Percentiles rank a stretch among this genome's conserved stretches.
Evolutionary conservation across 2,888 invertebrate genomes (phyloP).

Genomic region (Epirrita christyi): DNA sequence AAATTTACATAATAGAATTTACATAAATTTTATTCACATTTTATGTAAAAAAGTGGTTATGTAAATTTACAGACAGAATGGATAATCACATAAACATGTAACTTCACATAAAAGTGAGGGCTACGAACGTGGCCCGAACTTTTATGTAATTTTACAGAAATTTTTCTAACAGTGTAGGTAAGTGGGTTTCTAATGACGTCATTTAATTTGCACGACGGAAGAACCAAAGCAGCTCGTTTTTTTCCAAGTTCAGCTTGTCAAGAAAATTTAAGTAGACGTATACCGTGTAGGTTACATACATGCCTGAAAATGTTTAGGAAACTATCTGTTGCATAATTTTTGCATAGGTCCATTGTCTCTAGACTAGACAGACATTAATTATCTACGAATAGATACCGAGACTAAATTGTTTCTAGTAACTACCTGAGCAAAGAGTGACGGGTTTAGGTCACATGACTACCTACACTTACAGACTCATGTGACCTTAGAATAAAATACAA

Average conservation of each 20-base stretch:
- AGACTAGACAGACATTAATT: background rate
- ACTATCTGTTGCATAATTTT: too few species aligned
- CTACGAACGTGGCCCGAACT: too few species aligned
- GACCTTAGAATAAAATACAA: conserved; percentile 41
- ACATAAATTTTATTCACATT: too few species aligned
- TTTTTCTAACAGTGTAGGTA: too few species aligned
- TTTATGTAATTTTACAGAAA: too few species aligned
- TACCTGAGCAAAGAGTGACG: conserved; percentile 43
- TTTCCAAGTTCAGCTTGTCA: background rate
- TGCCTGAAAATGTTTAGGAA: too few species aligned
- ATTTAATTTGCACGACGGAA: conserved; percentile 16
- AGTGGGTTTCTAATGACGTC: conserved; percentile 25
- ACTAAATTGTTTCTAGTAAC: conserved; percentile 9
- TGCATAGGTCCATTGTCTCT: too few species aligned
- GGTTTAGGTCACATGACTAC: conserved; percentile 61
- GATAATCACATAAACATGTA: too few species aligned
- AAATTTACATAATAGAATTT: too few species aligned
- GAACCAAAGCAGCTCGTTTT: conserved; percentile 14
- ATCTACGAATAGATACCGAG: background rate
- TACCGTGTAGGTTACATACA: background rate
- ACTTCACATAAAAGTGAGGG: too few species aligned
- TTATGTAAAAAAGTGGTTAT: too few species aligned
- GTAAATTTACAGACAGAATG: too few species aligned
- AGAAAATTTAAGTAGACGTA: background rate
- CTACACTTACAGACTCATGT: conserved; percentile 15